Conservation (phyloP, 2,113 vertebrate genomes). For the Dryoscopus gambensis region DNA sequence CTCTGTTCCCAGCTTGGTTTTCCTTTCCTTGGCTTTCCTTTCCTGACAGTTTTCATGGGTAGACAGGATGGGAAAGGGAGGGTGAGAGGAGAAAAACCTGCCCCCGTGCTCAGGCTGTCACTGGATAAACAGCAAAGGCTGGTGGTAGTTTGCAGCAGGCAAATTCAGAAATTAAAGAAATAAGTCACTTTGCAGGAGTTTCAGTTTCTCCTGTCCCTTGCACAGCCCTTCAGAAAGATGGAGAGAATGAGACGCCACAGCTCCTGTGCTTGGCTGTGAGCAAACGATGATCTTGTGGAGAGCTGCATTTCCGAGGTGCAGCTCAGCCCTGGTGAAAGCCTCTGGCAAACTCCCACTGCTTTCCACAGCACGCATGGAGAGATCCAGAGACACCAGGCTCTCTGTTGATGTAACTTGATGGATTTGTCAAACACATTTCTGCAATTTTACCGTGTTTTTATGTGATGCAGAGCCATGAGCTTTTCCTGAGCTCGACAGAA, state of each 20-base stretch:
- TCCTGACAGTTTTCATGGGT: not conserved
- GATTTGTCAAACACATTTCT: constrained; percentile 22
- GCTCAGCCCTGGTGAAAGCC: not conserved
- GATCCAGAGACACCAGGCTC: not conserved
- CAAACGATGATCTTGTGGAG: not conserved
- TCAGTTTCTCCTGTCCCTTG: not conserved
- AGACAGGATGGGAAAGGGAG: not conserved
- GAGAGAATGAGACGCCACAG: not conserved
- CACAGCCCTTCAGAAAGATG: not conserved
- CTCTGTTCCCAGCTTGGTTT: not conserved
- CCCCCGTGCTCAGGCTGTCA: not conserved
- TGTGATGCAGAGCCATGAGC: not conserved
- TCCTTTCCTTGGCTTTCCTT: not conserved
- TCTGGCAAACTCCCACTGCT: constrained; percentile 15
- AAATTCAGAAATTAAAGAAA: not conserved
- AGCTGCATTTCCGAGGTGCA: not conserved
- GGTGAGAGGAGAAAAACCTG: not conserved
- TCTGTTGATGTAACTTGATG: not conserved
- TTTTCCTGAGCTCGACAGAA: not conserved
- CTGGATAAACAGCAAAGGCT: not conserved
- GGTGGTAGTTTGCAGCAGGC: not conserved
- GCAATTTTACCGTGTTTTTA: not conserved
- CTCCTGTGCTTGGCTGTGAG: not conserved
- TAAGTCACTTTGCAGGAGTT: not conserved
- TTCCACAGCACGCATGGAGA: not conserved